Conservation (phyloP, 2,888 invertebrate genomes). For the Keiferia lycopersicella region DNA sequence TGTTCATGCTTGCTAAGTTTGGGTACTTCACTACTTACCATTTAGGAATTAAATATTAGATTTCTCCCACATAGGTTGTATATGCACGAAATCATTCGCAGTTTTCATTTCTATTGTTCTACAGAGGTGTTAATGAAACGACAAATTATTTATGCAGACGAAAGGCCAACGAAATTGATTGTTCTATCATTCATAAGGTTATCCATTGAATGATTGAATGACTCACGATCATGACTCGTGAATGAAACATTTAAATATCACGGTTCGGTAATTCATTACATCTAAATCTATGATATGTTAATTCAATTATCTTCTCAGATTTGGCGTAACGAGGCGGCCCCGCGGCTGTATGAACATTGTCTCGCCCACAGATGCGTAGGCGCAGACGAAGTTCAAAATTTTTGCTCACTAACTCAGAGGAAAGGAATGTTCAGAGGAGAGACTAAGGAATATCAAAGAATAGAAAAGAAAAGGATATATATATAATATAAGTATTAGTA, state of each 20-base stretch:
- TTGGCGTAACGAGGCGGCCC: slow-evolving; percentile 53
- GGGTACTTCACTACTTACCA: too few relatives aligned
- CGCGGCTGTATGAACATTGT: slow-evolving; percentile 60
- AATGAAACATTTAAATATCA: slow-evolving; percentile 37
- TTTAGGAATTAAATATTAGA: too few relatives aligned
- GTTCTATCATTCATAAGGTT: slow-evolving; percentile 36
- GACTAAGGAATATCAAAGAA: too few relatives aligned
- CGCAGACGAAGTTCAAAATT: slow-evolving; percentile 54
- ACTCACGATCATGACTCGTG: slow-evolving; percentile 38
- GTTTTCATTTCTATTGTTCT: slow-evolving; percentile 2
- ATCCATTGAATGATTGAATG: slow-evolving; percentile 36
- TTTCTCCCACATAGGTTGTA: too few relatives aligned
- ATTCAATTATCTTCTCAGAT: slow-evolving; percentile 52
- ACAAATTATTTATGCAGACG: slow-evolving; percentile 16
- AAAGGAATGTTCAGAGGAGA: too few relatives aligned
- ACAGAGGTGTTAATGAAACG: slow-evolving; percentile 3
- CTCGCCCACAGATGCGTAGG: slow-evolving; percentile 58
- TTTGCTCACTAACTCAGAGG: slow-evolving; percentile 37
- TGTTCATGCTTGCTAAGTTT: too few relatives aligned
- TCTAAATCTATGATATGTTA: slow-evolving; percentile 45
- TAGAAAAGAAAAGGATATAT: too few relatives aligned
- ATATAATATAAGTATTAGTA: too few relatives aligned
- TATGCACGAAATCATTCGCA: too few relatives aligned
- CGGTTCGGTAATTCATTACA: slow-evolving; percentile 39
- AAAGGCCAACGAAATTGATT: slow-evolving; percentile 28